Evolutionary conservation across 2,888 invertebrate species (phyloP).

Genomic region (Cosmopolites sordidus): DNA sequence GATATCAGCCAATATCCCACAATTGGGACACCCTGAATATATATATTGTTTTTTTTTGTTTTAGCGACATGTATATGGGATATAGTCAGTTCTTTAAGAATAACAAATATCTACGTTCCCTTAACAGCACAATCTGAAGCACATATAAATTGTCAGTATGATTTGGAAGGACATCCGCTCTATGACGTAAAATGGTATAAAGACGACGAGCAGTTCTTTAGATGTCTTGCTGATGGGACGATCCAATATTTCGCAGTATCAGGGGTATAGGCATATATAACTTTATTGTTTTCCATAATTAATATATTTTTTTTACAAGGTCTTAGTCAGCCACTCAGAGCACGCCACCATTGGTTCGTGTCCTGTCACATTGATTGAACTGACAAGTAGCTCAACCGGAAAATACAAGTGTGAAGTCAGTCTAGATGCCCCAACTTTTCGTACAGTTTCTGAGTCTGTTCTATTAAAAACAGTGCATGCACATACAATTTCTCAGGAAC

Average conservation of each 20-base stretch:
- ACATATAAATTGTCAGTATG: conserved; percentile 39
- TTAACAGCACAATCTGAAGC: conserved; percentile 36
- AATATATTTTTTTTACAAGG: conserved; percentile 6
- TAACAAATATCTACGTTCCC: conserved; percentile 40
- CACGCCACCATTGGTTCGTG: conserved; percentile 37
- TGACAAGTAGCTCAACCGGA: conserved; percentile 37
- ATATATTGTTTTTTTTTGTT: no score
- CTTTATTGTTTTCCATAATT: background rate
- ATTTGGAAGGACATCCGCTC: conserved; percentile 33
- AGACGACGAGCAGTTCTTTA: conserved; percentile 40
- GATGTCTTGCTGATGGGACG: conserved; percentile 38
- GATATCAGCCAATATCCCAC: no score
- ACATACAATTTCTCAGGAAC: no score
- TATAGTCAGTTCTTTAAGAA: conserved; percentile 26
- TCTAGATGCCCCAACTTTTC: conserved; percentile 36
- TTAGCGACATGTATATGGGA: conserved; percentile 10
- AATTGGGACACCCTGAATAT: no score
- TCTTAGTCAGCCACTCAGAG: conserved; percentile 24
- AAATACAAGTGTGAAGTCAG: conserved; percentile 43
- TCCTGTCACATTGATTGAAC: conserved; percentile 35
- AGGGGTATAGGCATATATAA: conserved; percentile 30
- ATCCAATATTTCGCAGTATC: conserved; percentile 36
- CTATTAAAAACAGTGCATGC: no score
- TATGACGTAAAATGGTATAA: conserved; percentile 46
- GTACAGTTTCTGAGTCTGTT: conserved; percentile 6